phyloP scores from a whole-genome alignment of 2,888 invertebrate genomes.

The Automeris io region DNA sequence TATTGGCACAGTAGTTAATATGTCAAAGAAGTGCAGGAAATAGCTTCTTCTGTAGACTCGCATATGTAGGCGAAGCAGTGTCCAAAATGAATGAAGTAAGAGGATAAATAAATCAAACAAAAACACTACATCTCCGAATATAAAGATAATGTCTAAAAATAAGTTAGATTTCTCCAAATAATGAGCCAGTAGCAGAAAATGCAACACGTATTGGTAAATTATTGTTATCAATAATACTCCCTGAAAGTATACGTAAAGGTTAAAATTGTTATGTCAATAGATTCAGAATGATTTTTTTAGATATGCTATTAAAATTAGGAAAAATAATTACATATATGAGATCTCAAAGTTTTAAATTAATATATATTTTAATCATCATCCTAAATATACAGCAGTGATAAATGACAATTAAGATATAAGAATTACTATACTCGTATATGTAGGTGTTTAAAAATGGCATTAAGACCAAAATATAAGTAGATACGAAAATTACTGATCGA shows the following conservation, averaged over 20 bases:
- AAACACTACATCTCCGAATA: slow-evolving; percentile 36
- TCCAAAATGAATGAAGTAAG: slow-evolving; percentile 49
- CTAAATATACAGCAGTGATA: no score
- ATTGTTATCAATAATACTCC: slow-evolving; percentile 31
- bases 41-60: slow-evolving; percentile 40
- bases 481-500: no score
- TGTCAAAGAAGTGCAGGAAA: slow-evolving; percentile 36
- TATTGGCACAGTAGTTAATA: slow-evolving; percentile 38
- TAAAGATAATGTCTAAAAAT: slow-evolving; percentile 27
- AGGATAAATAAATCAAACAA: slow-evolving; percentile 38
- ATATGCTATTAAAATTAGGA: no score
- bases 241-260: slow-evolving; percentile 43
- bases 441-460: no score
- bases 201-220: slow-evolving; percentile 38
- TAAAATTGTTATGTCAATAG: no score
- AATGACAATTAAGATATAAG: no score
- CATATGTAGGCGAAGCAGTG: slow-evolving; percentile 42
- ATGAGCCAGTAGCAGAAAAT: slow-evolving; percentile 44
- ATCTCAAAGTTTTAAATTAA: no score
- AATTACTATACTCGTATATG: no score
- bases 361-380: no score
- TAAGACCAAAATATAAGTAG: no score
- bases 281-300: no score
- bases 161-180: slow-evolving; percentile 22
- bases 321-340: no score